Percentiles rank a stretch among this genome's conserved stretches.
Conservation (phyloP, 2,888 invertebrate genomes). For the Tenthredo notha region DNA sequence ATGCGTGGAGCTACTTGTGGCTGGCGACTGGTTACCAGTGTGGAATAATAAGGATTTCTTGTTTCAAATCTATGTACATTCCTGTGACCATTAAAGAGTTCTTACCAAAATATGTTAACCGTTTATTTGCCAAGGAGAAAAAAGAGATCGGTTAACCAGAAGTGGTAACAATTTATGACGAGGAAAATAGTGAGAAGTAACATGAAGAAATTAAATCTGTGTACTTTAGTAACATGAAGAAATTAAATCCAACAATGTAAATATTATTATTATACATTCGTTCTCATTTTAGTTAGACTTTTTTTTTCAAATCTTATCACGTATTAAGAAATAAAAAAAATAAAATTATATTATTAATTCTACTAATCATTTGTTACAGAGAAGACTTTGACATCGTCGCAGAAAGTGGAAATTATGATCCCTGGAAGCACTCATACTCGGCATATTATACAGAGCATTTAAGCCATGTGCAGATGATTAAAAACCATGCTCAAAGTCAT, state of each 20-base stretch:
- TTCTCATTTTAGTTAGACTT: conserved; percentile 3
- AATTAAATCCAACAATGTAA: conserved; percentile 87
- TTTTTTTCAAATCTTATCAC: conserved; percentile 39
- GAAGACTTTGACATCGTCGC: conserved; percentile 82
- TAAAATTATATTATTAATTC: neutral
- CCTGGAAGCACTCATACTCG: conserved; percentile 87
- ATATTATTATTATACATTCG: conserved; percentile 68
- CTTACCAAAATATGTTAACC: conserved; percentile 60
- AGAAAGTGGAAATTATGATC: conserved; percentile 84
- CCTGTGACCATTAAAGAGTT: conserved; percentile 58
- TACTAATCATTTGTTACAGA: conserved; percentile 75
- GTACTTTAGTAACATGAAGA: conserved; percentile 86
- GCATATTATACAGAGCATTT: conserved; percentile 84
- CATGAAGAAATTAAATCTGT: conserved; percentile 85
- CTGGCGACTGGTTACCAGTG: conserved; percentile 77
- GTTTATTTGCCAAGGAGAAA: conserved; percentile 58
- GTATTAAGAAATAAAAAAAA: neutral
- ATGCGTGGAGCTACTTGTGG: conserved; percentile 77
- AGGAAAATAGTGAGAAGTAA: conserved; percentile 78
- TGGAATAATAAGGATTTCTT: conserved; percentile 76
- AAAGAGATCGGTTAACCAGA: neutral
- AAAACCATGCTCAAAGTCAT: conserved; percentile 81
- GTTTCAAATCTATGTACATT: conserved; percentile 67
- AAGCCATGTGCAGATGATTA: conserved; percentile 83
- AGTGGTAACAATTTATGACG: neutral